These are phyloP conservation scores for Sapayoa aenigma DNA, from an alignment of 2,113 vertebrate genomes.

Conservation along the genomic window DNA sequence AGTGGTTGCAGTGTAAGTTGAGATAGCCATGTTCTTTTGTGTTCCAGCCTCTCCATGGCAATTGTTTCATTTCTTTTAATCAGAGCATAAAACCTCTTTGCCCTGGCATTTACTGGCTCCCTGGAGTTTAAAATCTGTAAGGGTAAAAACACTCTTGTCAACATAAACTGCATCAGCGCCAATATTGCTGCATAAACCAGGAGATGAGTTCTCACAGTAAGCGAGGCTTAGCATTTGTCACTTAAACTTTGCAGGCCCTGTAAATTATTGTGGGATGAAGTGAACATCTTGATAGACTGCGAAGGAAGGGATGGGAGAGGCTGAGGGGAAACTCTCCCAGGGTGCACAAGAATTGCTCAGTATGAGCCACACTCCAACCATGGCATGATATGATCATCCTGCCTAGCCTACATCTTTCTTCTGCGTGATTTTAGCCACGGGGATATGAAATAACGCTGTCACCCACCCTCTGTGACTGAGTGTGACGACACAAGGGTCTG, in stretches of 20 bases:
- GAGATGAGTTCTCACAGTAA: background rate
- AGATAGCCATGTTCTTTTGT: background rate
- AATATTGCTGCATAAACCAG: background rate
- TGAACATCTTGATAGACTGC: background rate
- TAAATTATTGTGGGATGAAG: background rate
- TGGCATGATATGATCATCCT: background rate
- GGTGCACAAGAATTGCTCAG: background rate
- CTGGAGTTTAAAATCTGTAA: background rate
- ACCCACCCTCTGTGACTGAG: background rate
- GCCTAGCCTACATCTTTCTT: background rate
- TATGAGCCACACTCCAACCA: background rate
- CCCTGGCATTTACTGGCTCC: background rate
- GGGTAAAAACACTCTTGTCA: background rate
- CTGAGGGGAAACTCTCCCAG: background rate
- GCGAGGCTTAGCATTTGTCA: background rate
- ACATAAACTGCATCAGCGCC: background rate
- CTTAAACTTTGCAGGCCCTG: background rate
- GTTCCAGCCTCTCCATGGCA: constrained; percentile 25
- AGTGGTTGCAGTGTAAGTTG: constrained; percentile 25
- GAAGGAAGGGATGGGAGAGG: background rate
- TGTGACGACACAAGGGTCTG: background rate
- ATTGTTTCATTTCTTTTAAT: constrained; percentile 10
- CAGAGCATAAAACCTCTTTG: constrained; percentile 13
- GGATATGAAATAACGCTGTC: background rate
- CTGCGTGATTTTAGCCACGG: background rate